phyloP scores from a whole-genome alignment of 2,888 invertebrate species.

The Cheilosia vulpina region DNA sequence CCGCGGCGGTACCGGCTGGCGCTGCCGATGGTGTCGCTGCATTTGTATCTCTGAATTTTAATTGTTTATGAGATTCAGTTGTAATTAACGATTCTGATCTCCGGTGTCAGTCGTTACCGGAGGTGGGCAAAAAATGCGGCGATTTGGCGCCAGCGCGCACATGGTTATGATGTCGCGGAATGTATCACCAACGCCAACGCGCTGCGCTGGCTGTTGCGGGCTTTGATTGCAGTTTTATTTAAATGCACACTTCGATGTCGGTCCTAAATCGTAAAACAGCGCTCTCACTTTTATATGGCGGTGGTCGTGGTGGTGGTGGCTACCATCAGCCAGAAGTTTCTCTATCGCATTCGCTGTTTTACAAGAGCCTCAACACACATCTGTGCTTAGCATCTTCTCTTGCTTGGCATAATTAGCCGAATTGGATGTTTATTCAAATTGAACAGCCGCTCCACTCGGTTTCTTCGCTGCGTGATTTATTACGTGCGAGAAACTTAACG shows the following conservation, averaged over 20 bases:
- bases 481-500: conserved; percentile 55
- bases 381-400: neutral
- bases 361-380: neutral
- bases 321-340: conserved; percentile 8
- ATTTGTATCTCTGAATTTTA: conserved; percentile 57
- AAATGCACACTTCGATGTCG: neutral
- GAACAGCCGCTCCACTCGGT: neutral
- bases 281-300: conserved; percentile 49
- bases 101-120: conserved; percentile 26
- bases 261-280: conserved; percentile 8
- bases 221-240: conserved; percentile 18
- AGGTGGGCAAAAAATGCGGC: conserved; percentile 62
- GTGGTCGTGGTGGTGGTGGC: neutral
- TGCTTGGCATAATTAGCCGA: conserved; percentile 47
- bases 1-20: conserved; percentile 31
- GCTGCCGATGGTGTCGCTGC: conserved; percentile 44
- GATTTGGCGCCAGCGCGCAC: conserved; percentile 69
- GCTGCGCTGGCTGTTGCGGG: neutral
- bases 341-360: conserved; percentile 17
- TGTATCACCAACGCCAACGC: conserved; percentile 63
- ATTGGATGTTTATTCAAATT: conserved; percentile 61
- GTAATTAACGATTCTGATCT: conserved; percentile 66
- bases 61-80: conserved; percentile 58
- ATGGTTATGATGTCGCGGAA: conserved; percentile 67
- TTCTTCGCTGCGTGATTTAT: conserved; percentile 44